phyloP scores from a whole-genome alignment of 1,140 invertebrate genomes.

The Drosophila asahinai region DNA sequence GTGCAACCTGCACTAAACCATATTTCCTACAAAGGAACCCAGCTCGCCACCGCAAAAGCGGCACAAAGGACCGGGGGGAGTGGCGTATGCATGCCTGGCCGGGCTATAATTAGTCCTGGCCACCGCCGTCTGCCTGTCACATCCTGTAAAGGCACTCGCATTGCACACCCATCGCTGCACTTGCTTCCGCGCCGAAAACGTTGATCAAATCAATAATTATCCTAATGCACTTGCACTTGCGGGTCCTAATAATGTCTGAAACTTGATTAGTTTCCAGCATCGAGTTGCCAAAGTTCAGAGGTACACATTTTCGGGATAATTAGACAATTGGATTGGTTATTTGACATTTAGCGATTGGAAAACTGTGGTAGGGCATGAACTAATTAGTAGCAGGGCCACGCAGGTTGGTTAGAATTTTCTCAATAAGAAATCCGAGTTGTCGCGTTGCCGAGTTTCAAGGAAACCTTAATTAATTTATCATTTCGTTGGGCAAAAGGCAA shows the following conservation, averaged over 20 bases:
- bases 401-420: not conserved
- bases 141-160: not conserved
- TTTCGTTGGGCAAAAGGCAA: too few relatives aligned
- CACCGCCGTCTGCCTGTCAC: constrained; percentile 8
- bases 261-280: constrained; percentile 14
- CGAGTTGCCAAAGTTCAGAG: not conserved
- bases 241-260: not conserved
- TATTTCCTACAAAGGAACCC: constrained; percentile 19
- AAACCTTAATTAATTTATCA: not conserved
- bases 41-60: constrained; percentile 8
- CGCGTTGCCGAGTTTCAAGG: too few relatives aligned
- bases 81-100: not conserved
- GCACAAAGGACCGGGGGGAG: constrained; percentile 10
- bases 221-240: constrained; percentile 9
- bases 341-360: constrained; percentile 2
- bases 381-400: not conserved
- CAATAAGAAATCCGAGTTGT: too few relatives aligned
- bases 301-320: not conserved
- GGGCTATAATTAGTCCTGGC: constrained; percentile 38
- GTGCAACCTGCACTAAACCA: constrained; percentile 10
- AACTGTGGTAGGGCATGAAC: not conserved
- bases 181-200: constrained; percentile 1
- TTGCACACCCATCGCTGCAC: constrained; percentile 16
- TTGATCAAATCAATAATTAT: constrained; percentile 45
- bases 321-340: not conserved